Evolutionary conservation across 2,797 vertebrate species (phyloP), one percentile per base, ranked within the genome.

Genomic region (Sparidentex hasta): DNA sequence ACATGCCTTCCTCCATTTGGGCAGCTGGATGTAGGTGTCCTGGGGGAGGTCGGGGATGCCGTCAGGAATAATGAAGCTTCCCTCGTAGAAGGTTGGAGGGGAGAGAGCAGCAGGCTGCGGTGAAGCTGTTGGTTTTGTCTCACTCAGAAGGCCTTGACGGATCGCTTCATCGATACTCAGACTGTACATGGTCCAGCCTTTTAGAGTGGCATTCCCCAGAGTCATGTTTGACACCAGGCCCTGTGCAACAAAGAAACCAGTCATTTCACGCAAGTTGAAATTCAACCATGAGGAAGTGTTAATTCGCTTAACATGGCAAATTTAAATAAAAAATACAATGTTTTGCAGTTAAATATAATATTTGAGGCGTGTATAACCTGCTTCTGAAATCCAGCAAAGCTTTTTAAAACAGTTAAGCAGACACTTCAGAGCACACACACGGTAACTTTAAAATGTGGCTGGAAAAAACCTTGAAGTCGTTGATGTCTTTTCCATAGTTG

Each of bases 21-120:
- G 94, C 82, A 99, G 96, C 61, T 87, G 88, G 77, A 99, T 91
- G 79, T 96, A 99, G n/a, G 98, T 97, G 91, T 99, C 98, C 86
- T 98, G 97, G 1, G 98, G 98, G 48, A 98, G 94, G 80, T 97
- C 96, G 33, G 98, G 97, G 86, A 99, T 97, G 55, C 94, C 96
- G 3, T 74, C 93, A 21, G 97, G 97, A 91, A 99, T 96, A 73
- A 87, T 80, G 79, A 99, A 96, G 72, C 81, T 96, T 18, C 97
- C 98, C 3, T 76, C 44, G 7, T 98, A 99, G 90, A 99, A 98
- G 18, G 96, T 20, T 0, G 98, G 97, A 44, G 80, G 91, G 11
- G 94, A 93, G 0, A 93, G 92, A 72, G 46, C 68, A 1, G 62
- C 14, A 5, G 90, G 59, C 41, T 59, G 27, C 2, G 78, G 68